A percentile compares a stretch with the other conserved stretches of the same genome.
These are phyloP conservation scores for Aegithalos caudatus DNA, from an alignment of 2,113 vertebrate genomes.

Conservation along the genomic window DNA sequence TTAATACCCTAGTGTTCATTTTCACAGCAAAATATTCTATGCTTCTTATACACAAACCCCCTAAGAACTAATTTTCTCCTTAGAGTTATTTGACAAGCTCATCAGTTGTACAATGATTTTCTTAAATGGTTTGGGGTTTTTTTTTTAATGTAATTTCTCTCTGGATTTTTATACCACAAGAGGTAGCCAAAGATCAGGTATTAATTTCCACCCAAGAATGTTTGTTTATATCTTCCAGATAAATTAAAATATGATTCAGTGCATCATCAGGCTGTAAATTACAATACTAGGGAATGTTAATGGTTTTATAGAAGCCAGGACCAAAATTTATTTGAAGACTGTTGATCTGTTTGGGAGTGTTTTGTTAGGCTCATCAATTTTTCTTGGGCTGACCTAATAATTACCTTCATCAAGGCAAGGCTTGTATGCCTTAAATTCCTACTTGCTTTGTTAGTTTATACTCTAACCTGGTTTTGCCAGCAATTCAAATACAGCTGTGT, in stretches of 20 bases:
- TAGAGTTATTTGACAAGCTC: background rate
- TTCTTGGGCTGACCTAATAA: constrained; percentile 3
- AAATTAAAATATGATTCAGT: constrained; percentile 60
- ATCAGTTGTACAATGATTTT: background rate
- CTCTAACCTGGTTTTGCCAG: background rate
- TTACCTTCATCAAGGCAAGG: background rate
- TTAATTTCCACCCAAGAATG: constrained; percentile 22
- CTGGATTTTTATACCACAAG: constrained; percentile 33
- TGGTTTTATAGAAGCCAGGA: constrained; percentile 16
- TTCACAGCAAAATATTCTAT: background rate
- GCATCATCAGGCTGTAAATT: constrained; percentile 39
- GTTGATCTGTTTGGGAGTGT: constrained; percentile 8
- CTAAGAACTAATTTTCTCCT: background rate
- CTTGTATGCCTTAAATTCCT: background rate
- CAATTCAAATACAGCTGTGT: background rate
- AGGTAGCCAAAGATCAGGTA: constrained; percentile 58
- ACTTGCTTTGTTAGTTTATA: background rate
- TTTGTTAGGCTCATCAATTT: constrained; percentile 20
- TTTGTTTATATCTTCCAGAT: constrained; percentile 43
- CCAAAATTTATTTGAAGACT: constrained; percentile 18
- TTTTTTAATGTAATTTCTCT: background rate
- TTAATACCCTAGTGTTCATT: background rate
- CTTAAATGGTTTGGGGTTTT: background rate
- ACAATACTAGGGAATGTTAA: constrained; percentile 10
- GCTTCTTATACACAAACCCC: background rate